Conservation (phyloP, 1,140 invertebrate species). For the Arctopsyche grandis region DNA sequence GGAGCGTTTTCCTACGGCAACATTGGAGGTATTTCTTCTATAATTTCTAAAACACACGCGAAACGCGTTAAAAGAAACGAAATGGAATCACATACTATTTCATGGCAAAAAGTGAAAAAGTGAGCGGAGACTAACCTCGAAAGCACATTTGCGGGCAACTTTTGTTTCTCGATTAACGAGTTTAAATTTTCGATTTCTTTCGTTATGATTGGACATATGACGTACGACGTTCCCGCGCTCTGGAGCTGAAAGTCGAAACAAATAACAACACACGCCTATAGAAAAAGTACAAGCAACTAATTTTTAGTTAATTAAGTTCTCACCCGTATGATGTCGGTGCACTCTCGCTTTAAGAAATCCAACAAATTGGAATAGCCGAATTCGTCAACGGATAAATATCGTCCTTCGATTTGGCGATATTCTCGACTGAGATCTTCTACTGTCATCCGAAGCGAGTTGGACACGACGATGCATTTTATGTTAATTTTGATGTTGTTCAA, state of each 20-base stretch:
- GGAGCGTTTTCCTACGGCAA: background rate
- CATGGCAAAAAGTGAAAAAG: conserved; percentile 1
- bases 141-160: background rate
- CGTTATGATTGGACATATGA: conserved; percentile 34
- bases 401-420: conserved; percentile 59
- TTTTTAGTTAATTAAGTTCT: too few species aligned
- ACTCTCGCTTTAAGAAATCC: conserved; percentile 59
- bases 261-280: too few species aligned
- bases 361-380: conserved; percentile 59
- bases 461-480: conserved; percentile 61
- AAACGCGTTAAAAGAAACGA: background rate
- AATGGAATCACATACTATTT: too few species aligned
- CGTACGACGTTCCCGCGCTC: background rate
- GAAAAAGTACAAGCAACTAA: too few species aligned
- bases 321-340: conserved; percentile 62
- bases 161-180: conserved; percentile 39
- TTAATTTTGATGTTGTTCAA: conserved; percentile 58
- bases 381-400: conserved; percentile 56
- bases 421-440: conserved; percentile 58
- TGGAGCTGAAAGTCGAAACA: conserved; percentile 38
- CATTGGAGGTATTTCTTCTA: background rate
- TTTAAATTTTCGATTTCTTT: conserved; percentile 20
- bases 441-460: conserved; percentile 58
- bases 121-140: background rate
- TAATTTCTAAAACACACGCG: background rate